Evolutionary conservation across 2,888 invertebrate species (phyloP).

Genomic region (Callimorpha dominula): DNA sequence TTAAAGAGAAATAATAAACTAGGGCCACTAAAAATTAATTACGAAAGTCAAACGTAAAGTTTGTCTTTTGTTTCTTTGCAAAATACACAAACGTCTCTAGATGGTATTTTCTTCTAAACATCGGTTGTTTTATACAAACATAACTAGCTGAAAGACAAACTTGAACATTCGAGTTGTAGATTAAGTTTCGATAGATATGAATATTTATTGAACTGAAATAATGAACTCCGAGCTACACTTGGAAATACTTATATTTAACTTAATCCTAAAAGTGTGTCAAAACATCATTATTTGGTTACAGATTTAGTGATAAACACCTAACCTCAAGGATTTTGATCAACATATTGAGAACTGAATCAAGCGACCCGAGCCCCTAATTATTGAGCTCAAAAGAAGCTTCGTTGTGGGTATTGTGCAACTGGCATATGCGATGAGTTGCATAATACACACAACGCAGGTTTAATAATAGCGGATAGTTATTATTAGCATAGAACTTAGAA

Average conservation of each 20-base stretch:
- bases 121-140: slow-evolving; percentile 8
- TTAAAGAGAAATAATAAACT: slow-evolving; percentile 5
- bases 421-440: not conserved
- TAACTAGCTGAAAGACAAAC: slow-evolving; percentile 8
- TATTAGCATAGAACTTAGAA: not conserved
- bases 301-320: too few relatives aligned
- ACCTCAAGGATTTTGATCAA: too few relatives aligned
- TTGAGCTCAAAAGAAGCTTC: too few relatives aligned
- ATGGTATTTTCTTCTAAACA: slow-evolving; percentile 6
- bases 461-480: not conserved
- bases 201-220: slow-evolving; percentile 3
- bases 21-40: slow-evolving; percentile 11
- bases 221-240: not conserved
- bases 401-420: too few relatives aligned
- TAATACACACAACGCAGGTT: not conserved
- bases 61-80: slow-evolving; percentile 10
- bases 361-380: too few relatives aligned
- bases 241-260: not conserved
- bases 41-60: slow-evolving; percentile 14
- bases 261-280: not conserved
- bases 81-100: not conserved
- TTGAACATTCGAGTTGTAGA: slow-evolving; percentile 7
- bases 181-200: slow-evolving; percentile 3
- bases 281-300: not conserved
- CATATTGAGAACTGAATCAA: too few relatives aligned